These are phyloP conservation scores for Chymomyza costata DNA, from an alignment of 1,140 invertebrate genomes.

Conservation along the genomic window DNA sequence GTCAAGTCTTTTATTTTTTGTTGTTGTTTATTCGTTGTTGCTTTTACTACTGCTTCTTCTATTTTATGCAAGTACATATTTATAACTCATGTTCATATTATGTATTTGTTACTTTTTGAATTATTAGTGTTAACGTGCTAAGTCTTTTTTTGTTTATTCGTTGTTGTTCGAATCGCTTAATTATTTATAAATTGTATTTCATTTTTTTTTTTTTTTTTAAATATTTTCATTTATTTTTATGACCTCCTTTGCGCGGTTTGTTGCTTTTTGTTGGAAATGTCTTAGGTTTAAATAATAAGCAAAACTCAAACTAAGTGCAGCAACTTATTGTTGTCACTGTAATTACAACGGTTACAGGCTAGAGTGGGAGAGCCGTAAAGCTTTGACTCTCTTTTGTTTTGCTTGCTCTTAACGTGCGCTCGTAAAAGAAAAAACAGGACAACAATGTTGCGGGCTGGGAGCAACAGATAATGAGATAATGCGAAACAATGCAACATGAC, in stretches of 20 bases:
- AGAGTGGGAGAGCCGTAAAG: slow-evolving; percentile 6
- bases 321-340: too few relatives aligned
- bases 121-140: slow-evolving; percentile 67
- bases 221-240: neutral
- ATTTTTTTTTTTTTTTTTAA: slow-evolving; percentile 4
- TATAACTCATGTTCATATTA: slow-evolving; percentile 8
- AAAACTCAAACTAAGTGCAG: too few relatives aligned
- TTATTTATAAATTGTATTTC: slow-evolving; percentile 50
- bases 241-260: neutral
- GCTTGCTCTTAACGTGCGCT: slow-evolving; percentile 57
- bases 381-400: slow-evolving; percentile 51
- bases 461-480: slow-evolving; percentile 70
- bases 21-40: slow-evolving; percentile 35
- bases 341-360: neutral
- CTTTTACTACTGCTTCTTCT: slow-evolving; percentile 22
- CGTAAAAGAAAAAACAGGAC: slow-evolving; percentile 68
- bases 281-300: too few relatives aligned
- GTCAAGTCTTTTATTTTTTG: slow-evolving; percentile 68
- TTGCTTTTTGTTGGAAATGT: neutral
- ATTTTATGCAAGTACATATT: slow-evolving; percentile 15
- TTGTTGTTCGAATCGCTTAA: slow-evolving; percentile 23
- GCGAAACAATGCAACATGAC: slow-evolving; percentile 65
- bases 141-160: slow-evolving; percentile 56
- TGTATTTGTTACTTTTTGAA: slow-evolving; percentile 32
- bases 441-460: slow-evolving; percentile 42